Conservation (phyloP, 1,140 invertebrate genomes). For the Leptopilina clavipes region DNA sequence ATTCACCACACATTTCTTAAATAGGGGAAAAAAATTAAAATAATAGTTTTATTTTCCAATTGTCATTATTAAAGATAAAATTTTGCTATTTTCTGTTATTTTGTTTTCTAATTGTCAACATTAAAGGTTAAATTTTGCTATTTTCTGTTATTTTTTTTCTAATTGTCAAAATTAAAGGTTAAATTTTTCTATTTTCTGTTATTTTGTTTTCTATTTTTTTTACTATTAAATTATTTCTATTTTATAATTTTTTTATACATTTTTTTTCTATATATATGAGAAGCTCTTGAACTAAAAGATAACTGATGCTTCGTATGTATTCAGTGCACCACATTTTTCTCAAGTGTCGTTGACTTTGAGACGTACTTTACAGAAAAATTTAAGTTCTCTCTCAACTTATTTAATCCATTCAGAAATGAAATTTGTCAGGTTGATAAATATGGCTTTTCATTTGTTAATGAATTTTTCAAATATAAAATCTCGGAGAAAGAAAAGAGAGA, state of each 20-base stretch:
- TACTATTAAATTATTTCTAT: too few relatives aligned
- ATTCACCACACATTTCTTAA: neutral
- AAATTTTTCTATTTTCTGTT: too few relatives aligned
- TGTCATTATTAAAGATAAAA: neutral
- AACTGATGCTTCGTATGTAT: slow-evolving; percentile 12
- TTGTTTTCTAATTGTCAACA: too few relatives aligned
- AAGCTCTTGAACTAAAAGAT: slow-evolving; percentile 19
- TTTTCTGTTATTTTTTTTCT: too few relatives aligned
- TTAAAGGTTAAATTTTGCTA: too few relatives aligned
- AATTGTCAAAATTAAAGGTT: too few relatives aligned
- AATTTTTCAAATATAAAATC: neutral
- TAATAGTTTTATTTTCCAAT: neutral
- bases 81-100: too few relatives aligned
- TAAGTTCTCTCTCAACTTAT: slow-evolving; percentile 5
- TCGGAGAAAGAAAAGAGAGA: too few relatives aligned
- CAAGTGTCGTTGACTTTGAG: slow-evolving; percentile 18
- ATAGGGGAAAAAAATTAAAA: neutral
- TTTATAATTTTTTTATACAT: neutral
- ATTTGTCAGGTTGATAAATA: neutral
- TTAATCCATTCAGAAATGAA: slow-evolving; percentile 12
- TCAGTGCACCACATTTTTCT: slow-evolving; percentile 15
- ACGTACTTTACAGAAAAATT: slow-evolving; percentile 4
- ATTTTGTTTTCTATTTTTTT: too few relatives aligned
- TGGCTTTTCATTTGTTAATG: neutral
- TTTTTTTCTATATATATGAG: neutral